Evolutionary conservation across 2,888 invertebrate species (phyloP), one percentile per base, ranked within the genome.

Genomic region (Rhagophthalmus giganteus): DNA sequence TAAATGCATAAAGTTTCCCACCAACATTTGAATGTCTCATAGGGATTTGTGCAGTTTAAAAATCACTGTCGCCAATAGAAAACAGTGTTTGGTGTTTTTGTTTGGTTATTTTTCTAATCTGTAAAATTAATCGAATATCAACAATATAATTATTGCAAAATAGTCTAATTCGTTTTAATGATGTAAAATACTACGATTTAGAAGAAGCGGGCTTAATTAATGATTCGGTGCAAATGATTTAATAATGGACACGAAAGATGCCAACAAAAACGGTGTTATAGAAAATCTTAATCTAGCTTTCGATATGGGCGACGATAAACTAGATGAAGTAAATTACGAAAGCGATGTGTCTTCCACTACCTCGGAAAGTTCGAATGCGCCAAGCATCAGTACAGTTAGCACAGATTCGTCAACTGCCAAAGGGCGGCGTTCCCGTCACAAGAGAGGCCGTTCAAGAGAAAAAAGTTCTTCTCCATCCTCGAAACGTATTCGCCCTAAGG

Each of bases 331-430:
- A 51, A 85, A 84, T 63, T 91, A 89, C 67, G 92, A 92, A 72
- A 94, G 94, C 74, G 94, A 94, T 77, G 90, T 93, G 16, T 90
- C 91, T 38, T 91, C 90, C 57, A 86, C 87, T 32, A 85, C 86
- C 61, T 87, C 88, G 2, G 79, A 78, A 47, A 84, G 84, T 56
- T 83, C 87, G 1, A 84, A 83, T 66, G 82, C 85, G 55, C 88
- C 88, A 4, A 88, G 87, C 68, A 88, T 89, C 51, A 89, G 87
- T 74, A 85, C 88, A 13, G 87, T 85, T 20, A 90, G 89, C 64
- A 80, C 87, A 51, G 85, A 85, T 63, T 87, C 84, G 2, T 83
- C 81, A 1, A 75, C 75, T 11, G 74, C 79, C 47, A 81, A 82
- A 72, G 71, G 70, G 47, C 79, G 78, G 67, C 79, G 79, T 59